Evolutionary conservation across 2,113 vertebrate genomes (phyloP), one percentile per base, ranked within the genome.

Genomic region (Salminus brasiliensis): DNA sequence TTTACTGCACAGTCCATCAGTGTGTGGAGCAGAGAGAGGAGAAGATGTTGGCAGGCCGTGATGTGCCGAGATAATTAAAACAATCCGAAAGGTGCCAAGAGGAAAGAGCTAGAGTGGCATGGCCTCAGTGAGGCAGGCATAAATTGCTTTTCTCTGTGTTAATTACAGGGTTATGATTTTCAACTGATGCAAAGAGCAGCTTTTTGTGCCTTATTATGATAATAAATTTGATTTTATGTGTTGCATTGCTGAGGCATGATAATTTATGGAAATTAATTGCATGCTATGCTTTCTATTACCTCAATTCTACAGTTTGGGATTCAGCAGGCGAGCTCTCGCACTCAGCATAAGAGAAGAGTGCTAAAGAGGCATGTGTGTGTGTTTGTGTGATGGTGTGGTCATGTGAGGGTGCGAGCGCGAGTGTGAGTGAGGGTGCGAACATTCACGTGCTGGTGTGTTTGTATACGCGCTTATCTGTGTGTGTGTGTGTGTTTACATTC

Each of bases 201-300:
- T 85, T 84, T 91, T 89, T 90, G 34, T 87, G 84, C 86, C 90
- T 94, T 92, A 90, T 93, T 91, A 83, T 88, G 80, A 90, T 88
- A 89, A 90, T 92, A 91, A 90, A 82, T 93, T 93, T 89, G 89
- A 75, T 91, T 92, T 91, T 88, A 83, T 91, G 86, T 88, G 73
- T 85, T 86, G 76, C 88, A 88, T 90, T 88, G 63, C 86, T 84
- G 89, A 90, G 86, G 93, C 92, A 94, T 93, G 91, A 92, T 95
- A 93, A 95, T 95, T 95, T 94, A 93, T 93, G 87, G 87, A 93
- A 95, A 93, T 92, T 49, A 83, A 88, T 88, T 89, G 85, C 78
- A 72, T 52, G 67, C 74, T 53, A 11, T 76, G 43, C 41, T 57
- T 77, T 68, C 72, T 80, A 83, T 82, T 80, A 60, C 60, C 77